A percentile compares a stretch with the other conserved stretches of the same genome.
Evolutionary conservation across 2,797 vertebrate species (phyloP).

Genomic region (Fringilla coelebs): DNA sequence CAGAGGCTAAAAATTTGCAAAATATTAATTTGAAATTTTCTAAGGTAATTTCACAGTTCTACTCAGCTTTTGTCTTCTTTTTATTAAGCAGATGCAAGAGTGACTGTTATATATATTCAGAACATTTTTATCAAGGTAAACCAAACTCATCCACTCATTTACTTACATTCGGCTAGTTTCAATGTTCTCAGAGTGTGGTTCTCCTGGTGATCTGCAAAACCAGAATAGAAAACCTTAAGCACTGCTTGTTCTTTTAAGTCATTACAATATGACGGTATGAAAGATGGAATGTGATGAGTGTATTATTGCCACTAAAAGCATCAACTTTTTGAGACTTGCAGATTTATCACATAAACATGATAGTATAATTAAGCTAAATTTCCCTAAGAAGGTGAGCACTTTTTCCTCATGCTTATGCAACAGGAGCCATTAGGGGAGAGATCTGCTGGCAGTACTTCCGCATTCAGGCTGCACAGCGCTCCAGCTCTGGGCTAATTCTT

Average conservation of each 20-base stretch:
- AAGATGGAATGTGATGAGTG: neutral
- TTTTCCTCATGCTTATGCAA: accelerated
- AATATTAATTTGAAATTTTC: neutral
- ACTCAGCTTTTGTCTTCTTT: neutral
- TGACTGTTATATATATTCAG: neutral
- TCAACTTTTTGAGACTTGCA: neutral
- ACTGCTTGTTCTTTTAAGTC: neutral
- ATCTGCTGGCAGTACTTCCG: neutral
- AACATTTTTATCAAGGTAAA: neutral
- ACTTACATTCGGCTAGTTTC: constrained; percentile 99
- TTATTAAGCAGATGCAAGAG: neutral
- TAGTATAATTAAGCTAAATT: neutral
- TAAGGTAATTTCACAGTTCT: neutral
- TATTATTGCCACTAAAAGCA: neutral
- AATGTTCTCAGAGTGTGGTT: constrained; percentile 85
- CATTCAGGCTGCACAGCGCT: neutral
- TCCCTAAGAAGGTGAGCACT: neutral
- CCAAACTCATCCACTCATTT: neutral
- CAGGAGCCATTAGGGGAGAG: neutral
- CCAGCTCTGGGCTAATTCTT: neutral
- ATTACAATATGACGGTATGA: neutral
- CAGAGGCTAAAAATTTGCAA: neutral
- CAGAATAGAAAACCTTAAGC: constrained; percentile 62
- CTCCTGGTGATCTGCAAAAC: constrained; percentile 90
- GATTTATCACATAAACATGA: neutral